phyloP scores from a whole-genome alignment of 1,140 invertebrate species.

The Drosophila parvula region DNA sequence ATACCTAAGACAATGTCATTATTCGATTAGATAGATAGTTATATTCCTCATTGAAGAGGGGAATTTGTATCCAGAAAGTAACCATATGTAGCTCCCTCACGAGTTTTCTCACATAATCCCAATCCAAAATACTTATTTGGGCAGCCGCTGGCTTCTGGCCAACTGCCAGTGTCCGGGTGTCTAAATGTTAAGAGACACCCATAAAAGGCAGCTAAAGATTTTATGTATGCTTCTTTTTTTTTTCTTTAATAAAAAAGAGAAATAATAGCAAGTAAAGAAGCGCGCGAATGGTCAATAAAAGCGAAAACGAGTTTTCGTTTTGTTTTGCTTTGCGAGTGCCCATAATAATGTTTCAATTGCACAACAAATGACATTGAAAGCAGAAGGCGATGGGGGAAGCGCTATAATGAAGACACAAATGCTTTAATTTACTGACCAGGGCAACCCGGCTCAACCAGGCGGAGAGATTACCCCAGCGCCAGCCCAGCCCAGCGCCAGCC shows the following conservation, averaged over 20 bases:
- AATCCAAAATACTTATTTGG: slow-evolving; percentile 47
- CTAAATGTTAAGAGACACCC: slow-evolving; percentile 39
- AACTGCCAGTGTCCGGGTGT: slow-evolving; percentile 64
- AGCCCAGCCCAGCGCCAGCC: not conserved
- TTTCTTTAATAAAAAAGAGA: slow-evolving; percentile 20
- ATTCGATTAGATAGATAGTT: not conserved
- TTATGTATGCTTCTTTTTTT: slow-evolving; percentile 42
- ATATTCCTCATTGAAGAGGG: not conserved
- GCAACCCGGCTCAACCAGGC: not conserved
- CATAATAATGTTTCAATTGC: slow-evolving; percentile 55
- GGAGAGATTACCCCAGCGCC: not conserved
- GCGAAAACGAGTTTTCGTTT: slow-evolving; percentile 71
- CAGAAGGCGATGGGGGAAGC: not conserved
- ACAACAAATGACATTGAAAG: slow-evolving; percentile 75
- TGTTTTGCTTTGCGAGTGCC: slow-evolving; percentile 30
- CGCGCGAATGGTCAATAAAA: slow-evolving; percentile 78
- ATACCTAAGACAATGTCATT: no score
- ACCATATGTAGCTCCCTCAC: slow-evolving; percentile 6
- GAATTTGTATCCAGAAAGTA: not conserved
- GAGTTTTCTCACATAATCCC: slow-evolving; percentile 44
- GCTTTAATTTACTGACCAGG: slow-evolving; percentile 12
- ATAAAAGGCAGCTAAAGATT: slow-evolving; percentile 69
- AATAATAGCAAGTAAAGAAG: slow-evolving; percentile 71
- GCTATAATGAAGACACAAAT: slow-evolving; percentile 21
- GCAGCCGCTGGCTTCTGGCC: slow-evolving; percentile 40